Percentiles rank a stretch among this genome's conserved stretches.
Evolutionary conservation across 2,888 invertebrate species (phyloP).

Genomic region (Heteropelma amictum): DNA sequence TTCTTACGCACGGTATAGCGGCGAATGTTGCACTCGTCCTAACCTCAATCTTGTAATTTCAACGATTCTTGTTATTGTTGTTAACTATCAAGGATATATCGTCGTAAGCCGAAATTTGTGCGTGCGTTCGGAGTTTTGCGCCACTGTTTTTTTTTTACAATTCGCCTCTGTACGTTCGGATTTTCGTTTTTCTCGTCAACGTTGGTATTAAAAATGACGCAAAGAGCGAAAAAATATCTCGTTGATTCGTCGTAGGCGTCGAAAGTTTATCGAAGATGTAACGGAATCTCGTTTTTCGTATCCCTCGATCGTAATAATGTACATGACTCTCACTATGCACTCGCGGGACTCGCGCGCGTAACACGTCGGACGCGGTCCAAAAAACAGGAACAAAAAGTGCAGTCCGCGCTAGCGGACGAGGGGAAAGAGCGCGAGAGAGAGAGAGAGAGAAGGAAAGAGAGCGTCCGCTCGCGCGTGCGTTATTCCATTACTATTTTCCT

Average conservation of each 20-base stretch:
- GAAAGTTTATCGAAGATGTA: neutral
- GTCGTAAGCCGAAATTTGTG: too few relatives aligned
- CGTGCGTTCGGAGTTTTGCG: too few relatives aligned
- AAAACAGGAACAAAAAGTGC: too few relatives aligned
- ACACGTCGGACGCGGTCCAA: too few relatives aligned
- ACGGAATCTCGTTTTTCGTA: neutral
- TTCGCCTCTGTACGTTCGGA: too few relatives aligned
- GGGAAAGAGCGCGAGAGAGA: neutral
- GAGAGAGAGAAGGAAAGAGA: neutral
- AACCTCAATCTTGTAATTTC: too few relatives aligned
- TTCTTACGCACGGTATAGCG: neutral
- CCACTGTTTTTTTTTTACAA: too few relatives aligned
- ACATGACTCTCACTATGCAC: neutral
- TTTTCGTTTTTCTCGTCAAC: too few relatives aligned
- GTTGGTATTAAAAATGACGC: neutral
- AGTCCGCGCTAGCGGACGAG: neutral
- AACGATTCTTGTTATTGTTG: too few relatives aligned
- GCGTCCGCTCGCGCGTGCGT: neutral
- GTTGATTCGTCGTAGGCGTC: neutral
- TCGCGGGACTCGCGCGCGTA: constrained; percentile 3
- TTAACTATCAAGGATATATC: too few relatives aligned
- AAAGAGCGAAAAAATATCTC: neutral
- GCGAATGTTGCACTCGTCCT: too few relatives aligned
- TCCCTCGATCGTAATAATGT: neutral
- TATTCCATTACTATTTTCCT: constrained; percentile 6